Percentiles rank a stretch among this genome's conserved stretches.
These are phyloP conservation scores for Drosophila mulleri DNA, from an alignment of 2,888 invertebrate species.

Conservation along the genomic window DNA sequence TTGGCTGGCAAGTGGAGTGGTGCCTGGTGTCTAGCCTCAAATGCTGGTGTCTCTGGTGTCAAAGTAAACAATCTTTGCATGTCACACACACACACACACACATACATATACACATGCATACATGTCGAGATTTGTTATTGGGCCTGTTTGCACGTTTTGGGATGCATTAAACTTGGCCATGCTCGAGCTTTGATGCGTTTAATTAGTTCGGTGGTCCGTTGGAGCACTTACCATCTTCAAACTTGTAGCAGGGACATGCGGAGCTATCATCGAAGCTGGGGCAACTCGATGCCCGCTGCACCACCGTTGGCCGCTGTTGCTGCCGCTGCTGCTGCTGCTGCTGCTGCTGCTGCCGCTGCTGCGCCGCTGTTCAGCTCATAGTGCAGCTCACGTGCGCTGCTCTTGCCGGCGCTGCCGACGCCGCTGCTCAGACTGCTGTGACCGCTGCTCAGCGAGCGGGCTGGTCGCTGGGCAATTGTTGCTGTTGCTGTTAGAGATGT, in stretches of 20 bases:
- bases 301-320: slow-evolving; percentile 42
- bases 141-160: slow-evolving; percentile 56
- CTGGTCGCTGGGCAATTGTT: slow-evolving; percentile 47
- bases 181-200: slow-evolving; percentile 61
- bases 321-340: slow-evolving; percentile 28
- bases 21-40: slow-evolving; percentile 5
- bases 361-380: slow-evolving; percentile 42
- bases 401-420: slow-evolving; percentile 32
- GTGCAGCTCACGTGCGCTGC: slow-evolving; percentile 53
- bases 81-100: slow-evolving; percentile 14
- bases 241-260: slow-evolving; percentile 95
- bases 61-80: slow-evolving; percentile 60
- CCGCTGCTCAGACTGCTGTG: slow-evolving; percentile 26
- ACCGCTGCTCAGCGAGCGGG: slow-evolving; percentile 48
- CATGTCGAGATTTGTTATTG: slow-evolving; percentile 41
- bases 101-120: slow-evolving; percentile 4
- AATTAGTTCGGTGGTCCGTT: slow-evolving; percentile 50
- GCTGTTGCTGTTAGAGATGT: slow-evolving; percentile 24
- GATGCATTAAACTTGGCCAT: slow-evolving; percentile 61
- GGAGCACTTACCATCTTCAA: slow-evolving; percentile 91
- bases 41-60: slow-evolving; percentile 40
- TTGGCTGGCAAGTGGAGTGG: slow-evolving; percentile 5
- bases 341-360: slow-evolving; percentile 11
- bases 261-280: slow-evolving; percentile 91
- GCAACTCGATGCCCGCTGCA: slow-evolving; percentile 87